Conservation (phyloP, 2,113 vertebrate species). For the Nicator chloris region DNA sequence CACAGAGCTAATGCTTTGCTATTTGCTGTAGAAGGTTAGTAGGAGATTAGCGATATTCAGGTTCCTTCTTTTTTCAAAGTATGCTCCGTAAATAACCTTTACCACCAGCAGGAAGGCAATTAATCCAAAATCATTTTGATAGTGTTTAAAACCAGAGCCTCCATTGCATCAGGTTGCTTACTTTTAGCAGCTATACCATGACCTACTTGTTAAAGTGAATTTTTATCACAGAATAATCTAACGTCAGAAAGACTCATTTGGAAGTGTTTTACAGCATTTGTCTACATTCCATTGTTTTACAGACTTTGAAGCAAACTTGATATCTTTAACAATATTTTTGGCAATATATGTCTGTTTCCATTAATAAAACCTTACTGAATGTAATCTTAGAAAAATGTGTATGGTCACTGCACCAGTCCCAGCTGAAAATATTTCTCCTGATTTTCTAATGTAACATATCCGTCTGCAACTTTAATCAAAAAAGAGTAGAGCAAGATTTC, state of each 20-base stretch:
- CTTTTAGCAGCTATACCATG: background rate
- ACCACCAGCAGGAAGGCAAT: constrained; percentile 10
- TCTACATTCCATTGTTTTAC: background rate
- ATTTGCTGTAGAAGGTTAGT: constrained; percentile 15
- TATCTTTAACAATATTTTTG: constrained; percentile 3
- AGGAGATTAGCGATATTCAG: constrained; percentile 12
- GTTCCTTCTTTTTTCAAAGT: constrained; percentile 37
- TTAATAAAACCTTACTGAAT: background rate
- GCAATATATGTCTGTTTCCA: background rate
- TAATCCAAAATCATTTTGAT: constrained; percentile 17
- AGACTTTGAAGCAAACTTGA: background rate
- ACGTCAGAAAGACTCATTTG: background rate
- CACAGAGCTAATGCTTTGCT: background rate
- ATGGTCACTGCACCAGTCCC: background rate
- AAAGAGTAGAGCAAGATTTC: background rate
- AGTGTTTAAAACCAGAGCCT: background rate
- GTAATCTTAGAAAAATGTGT: background rate
- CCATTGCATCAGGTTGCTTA: background rate
- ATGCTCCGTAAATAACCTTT: constrained; percentile 43
- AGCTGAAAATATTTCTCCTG: background rate
- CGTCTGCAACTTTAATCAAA: background rate
- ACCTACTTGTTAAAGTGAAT: constrained; percentile 17
- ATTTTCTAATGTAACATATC: background rate
- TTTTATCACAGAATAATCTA: background rate
- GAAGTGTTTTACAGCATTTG: background rate